Evolutionary conservation across 2,113 vertebrate genomes (phyloP), one percentile per base, ranked within the genome.

Genomic region (Anthoscopus minutus): DNA sequence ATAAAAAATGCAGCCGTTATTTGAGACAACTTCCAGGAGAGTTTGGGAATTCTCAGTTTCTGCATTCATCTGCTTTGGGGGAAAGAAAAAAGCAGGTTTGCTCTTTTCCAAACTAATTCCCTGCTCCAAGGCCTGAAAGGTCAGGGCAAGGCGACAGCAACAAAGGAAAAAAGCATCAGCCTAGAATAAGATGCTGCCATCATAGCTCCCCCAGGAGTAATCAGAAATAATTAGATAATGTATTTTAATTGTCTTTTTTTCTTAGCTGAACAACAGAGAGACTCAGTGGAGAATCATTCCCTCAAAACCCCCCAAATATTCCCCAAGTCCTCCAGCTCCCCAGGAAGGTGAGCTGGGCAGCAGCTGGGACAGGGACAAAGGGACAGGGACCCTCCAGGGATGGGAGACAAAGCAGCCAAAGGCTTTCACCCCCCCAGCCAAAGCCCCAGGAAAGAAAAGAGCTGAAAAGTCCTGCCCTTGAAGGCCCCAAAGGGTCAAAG

Each of bases 331-430:
- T 3, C 2, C 4, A 33, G 19, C 20, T 53, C 82, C 56, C 3
- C 57, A 11, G 95, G 77, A 94, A 83, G 89, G 89, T 90, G 89
- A 10, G 10, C 54, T 24, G 88, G 92, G 74, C 96, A 86, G 96
- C 95, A 96, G 96, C 96, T 88, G 83, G 91, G 94, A 56, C 93
- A 84, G 96, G 93, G 94, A 88, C 78, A 90, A 94, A 96, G 89
- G 94, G 82, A 50, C 88, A 50, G 44, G 92, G 87, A 94, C 71
- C 33, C 51, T 65, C 93, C 2, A 3, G 48, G 64, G 85, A 50
- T 78, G n/a, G 37, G 23, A 93, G 66, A 92, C 91, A 92, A 96
- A 95, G 92, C 65, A 3, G 48, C 31, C 21, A 37, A 80, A 83
- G 44, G 85, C 27, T 84, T 42, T n/a, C 80, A 45, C 47, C 76